Base-by-base conservation (phyloP, 2,888 invertebrate species). In the Andrena camellia region DNA sequence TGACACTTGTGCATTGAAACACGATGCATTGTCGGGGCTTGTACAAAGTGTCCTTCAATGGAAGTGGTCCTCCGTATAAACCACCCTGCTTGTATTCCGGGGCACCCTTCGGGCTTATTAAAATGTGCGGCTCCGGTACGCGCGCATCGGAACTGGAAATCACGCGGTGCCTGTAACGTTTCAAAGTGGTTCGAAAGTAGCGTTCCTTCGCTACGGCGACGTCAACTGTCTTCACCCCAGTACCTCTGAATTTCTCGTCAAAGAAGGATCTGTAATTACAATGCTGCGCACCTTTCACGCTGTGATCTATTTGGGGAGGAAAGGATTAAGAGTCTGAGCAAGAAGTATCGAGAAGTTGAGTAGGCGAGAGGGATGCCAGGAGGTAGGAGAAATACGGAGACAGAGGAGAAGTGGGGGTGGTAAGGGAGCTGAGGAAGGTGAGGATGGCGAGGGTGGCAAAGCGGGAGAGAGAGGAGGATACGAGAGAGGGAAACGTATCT, bases 291-390 rank as follows among this genome's bases (percentile, higher is more conserved):
- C 50, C 81, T 78, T 80, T 69, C 68, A 64, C 68, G 54, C 17
- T 23, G 35, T 57, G 50, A 62, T 73, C 77, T 68, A 75, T 77
- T 83, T 52, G 85, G 83, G 76, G 57, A 62, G 62, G 78, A 78
- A 85, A 72, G 74, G 80, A 84, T 83, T 85, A 81, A 79, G 78
- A 72, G 81, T 74, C 70, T 23, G 84, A 71, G 72, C 62, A 67
- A 70, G 76, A 72, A 73, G 84, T 73, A 76, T 69, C 42, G 69
- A 52, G 80, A 64, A 69, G 66, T 68, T 33, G 48, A 35, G 60
- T n/a, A 63, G 67, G 63, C 33, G 48, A 50, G 60, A 42, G 70
- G 69, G 50, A 20, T 20, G 20, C 23, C 29, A 20, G 33, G 13
- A 42, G 31, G 62, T 35, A 13, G 64, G 52, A n/a, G 33, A 54